Conservation (phyloP, 2,888 invertebrate species). For the Drosophila aldrichi region DNA sequence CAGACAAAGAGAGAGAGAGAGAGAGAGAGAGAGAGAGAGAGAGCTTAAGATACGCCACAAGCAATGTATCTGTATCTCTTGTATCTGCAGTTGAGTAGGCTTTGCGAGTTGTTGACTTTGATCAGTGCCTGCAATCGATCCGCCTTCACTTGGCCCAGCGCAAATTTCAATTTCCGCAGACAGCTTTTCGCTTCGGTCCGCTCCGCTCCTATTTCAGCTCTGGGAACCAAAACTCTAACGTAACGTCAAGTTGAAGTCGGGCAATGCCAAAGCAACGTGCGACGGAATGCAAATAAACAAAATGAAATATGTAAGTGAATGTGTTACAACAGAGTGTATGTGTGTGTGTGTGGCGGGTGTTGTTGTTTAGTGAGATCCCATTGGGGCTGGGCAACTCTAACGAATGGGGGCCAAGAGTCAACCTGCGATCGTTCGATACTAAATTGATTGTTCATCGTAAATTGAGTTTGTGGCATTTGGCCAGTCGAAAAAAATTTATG, state of each 20-base stretch:
- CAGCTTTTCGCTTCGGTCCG: conserved; percentile 9
- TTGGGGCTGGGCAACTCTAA: conserved; percentile 49
- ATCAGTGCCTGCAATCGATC: conserved; percentile 67
- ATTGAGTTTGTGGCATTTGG: conserved; percentile 68
- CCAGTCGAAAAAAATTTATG: conserved; percentile 54
- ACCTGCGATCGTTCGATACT: conserved; percentile 63
- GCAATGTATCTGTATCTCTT: conserved; percentile 41
- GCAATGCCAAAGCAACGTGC: conserved; percentile 20
- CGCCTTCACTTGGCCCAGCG: conserved; percentile 66
- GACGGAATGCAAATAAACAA: conserved; percentile 65
- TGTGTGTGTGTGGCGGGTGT: conserved; percentile 17
- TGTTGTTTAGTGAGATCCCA: conserved; percentile 34
- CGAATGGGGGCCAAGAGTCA: conserved; percentile 74
- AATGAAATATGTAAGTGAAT: conserved; percentile 66
- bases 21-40: conserved; percentile 6
- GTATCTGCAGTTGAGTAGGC: conserved; percentile 43
- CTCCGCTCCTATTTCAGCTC: conserved; percentile 14
- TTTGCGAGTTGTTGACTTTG: conserved; percentile 52
- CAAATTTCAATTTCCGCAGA: conserved; percentile 64
- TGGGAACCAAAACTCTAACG: conserved; percentile 52
- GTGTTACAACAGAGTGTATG: conserved; percentile 16
- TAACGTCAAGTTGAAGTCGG: conserved; percentile 43
- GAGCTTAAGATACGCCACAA: conserved; percentile 23
- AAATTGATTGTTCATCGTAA: conserved; percentile 69
- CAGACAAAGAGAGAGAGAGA: conserved; percentile 3